phyloP scores from a whole-genome alignment of 2,888 invertebrate genomes.

The Philopedon plagiatum region DNA sequence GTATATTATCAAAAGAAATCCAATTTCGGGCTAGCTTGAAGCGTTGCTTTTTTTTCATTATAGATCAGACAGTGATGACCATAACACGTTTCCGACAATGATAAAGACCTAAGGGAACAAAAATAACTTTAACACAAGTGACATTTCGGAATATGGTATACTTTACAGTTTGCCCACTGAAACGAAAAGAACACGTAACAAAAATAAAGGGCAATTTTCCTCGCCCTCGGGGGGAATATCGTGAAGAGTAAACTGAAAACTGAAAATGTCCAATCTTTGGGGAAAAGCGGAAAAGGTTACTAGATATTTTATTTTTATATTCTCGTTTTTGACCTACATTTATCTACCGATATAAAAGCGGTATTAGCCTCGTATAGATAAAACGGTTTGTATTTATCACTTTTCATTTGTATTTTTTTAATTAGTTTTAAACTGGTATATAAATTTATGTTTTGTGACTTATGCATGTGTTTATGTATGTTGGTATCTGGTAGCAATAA shows the following conservation, averaged over 20 bases:
- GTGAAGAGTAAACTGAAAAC: background rate
- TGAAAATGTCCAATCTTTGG: background rate
- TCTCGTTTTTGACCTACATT: background rate
- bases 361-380: too few species aligned
- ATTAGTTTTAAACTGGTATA: too few species aligned
- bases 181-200: slow-evolving; percentile 15
- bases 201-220: slow-evolving; percentile 20
- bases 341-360: background rate
- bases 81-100: background rate
- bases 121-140: slow-evolving; percentile 7
- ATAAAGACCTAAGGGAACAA: background rate
- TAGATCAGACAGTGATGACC: background rate
- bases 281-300: background rate
- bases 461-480: too few species aligned
- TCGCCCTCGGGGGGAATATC: slow-evolving; percentile 9
- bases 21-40: background rate
- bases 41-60: background rate
- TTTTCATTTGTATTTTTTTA: too few species aligned
- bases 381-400: too few species aligned
- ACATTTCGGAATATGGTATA: slow-evolving; percentile 6
- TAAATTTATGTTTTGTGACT: too few species aligned
- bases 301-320: background rate
- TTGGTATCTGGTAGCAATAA: too few species aligned
- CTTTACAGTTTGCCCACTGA: slow-evolving; percentile 10
- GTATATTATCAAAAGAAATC: background rate